Evolutionary conservation across 2,797 vertebrate species (phyloP), one percentile per base, ranked within the genome.

Genomic region (Eidolon dupreanum): DNA sequence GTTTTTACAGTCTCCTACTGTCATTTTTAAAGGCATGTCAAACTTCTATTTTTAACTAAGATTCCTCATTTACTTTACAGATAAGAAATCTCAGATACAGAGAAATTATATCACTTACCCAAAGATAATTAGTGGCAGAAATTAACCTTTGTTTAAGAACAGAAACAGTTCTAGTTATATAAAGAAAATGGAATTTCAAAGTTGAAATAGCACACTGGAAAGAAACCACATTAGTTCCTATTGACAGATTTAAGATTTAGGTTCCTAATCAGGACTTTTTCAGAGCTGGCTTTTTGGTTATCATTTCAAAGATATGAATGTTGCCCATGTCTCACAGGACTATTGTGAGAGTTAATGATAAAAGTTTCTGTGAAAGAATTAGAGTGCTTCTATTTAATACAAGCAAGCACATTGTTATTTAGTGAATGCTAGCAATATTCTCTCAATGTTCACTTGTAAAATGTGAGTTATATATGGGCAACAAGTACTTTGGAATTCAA

Each of bases 81-180:
- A 84, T 79, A 71, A 65, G 51, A 53, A 71, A 93, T 88, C 9
- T 93, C 49, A 83, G 33, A 59, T 78, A 15, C 28, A 65, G 59
- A 66, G 66, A 90, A 74, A 59, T 84, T 82, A 75, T 12, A 15
- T 68, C 49, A 61, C 68, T 95, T 78, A 19, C 53, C 26, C 43
- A 84, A 96, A 91, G 65, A 66, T 51, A 79, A 74, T 71, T 75
- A 88, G 65, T 73, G 31, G 55, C 24, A 96, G 55, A 85, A 89
- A 78, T 63, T 43, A 86, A 61, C 10, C 36, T 87, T 88, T 88
- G 51, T 46, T 61, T 49, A 89, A 92, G 71, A 81, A 89, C 15
- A 92, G 38, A 89, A 82, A 63, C 22, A 78, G 59, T 82, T 93
- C 53, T 5, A 79, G 49, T 83, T 51, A 77, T 78, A 19, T 78